Evolutionary conservation across 2,888 invertebrate species (phyloP), one percentile per base, ranked within the genome.

Genomic region (Eupithecia inturbata): DNA sequence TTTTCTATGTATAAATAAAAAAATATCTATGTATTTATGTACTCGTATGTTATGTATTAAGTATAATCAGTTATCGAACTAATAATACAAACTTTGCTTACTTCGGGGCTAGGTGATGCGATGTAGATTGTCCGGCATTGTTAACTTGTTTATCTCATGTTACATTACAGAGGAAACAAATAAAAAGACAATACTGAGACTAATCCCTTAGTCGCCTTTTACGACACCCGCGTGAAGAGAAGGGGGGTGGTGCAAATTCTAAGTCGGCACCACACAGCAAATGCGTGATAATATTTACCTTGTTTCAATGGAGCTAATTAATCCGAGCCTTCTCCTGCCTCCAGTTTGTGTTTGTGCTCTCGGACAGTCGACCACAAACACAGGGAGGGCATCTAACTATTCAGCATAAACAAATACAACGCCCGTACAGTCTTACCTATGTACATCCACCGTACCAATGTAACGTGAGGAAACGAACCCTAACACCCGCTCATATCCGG

Each of bases 401-500:
- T 16, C 62, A 19, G 31, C 57, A 53, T 14, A 14, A 14, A 26
- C 53, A 10, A 49, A 49, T 12, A 53, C 10, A 53, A 3, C 53
- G 22, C 26, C 22, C 19, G 19, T 31, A 62, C 19, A 62, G 53
- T 22, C 7, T 5, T 16, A 31, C 31, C 62, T 16, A 1, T 19
- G 22, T 19, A 31, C 31, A 31, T 31, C 7, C 7, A 62, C 19
- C 2, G 28, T 28, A 33, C 41, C 41, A 19, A 33, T 39, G 22
- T 67, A 69, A 76, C 79, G 77, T 78, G 82, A 10, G 78, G 80
- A 78, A 83, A 83, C 80, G 81, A 82, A 77, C 74, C 49, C 79
- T 81, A 81, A 83, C 80, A 82, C 81, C 78, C 82, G 78, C 80
- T 75, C 81, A 74, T 77, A 71, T 77, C 79, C 78, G 77, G 75